Evolutionary conservation across 64 coral and sea anemone genomes (phyloP).

Genomic region (Montipora cactus): DNA sequence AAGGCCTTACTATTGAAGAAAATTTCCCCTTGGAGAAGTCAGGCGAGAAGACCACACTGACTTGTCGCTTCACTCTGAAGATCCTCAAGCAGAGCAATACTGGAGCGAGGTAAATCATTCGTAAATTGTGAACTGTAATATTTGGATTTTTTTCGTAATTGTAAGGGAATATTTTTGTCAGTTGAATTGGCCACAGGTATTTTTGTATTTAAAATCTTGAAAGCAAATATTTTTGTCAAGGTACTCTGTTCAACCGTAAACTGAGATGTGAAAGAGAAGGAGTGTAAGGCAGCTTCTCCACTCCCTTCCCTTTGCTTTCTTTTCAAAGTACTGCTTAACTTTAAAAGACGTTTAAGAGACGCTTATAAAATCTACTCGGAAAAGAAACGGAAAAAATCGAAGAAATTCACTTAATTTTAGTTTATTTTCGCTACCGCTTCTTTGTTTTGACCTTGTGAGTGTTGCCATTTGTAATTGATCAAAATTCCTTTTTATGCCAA

Average conservation of each 20-base stretch:
- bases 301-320: too few species aligned
- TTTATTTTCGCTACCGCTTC: too few species aligned
- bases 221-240: not conserved
- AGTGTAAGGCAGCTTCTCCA: too few species aligned
- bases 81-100: slow-evolving; percentile 52
- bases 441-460: too few species aligned
- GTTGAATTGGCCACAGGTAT: not conserved
- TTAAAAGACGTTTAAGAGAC: too few species aligned
- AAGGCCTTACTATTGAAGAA: slow-evolving; percentile 69
- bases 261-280: too few species aligned
- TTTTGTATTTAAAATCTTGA: not conserved
- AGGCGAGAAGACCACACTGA: slow-evolving; percentile 76
- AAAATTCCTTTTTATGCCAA: too few species aligned
- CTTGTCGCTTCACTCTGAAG: slow-evolving; percentile 86
- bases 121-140: not conserved
- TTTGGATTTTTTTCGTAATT: not conserved
- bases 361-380: too few species aligned
- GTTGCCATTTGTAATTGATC: too few species aligned
- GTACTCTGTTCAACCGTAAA: not conserved
- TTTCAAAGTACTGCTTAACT: too few species aligned
- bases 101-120: slow-evolving; percentile 28
- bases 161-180: not conserved
- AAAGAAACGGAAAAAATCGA: too few species aligned
- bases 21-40: slow-evolving; percentile 70
- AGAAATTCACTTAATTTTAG: too few species aligned